These are phyloP conservation scores for Campylomormyrus numenius DNA, from an alignment of 2,113 vertebrate species.

Conservation along the genomic window DNA sequence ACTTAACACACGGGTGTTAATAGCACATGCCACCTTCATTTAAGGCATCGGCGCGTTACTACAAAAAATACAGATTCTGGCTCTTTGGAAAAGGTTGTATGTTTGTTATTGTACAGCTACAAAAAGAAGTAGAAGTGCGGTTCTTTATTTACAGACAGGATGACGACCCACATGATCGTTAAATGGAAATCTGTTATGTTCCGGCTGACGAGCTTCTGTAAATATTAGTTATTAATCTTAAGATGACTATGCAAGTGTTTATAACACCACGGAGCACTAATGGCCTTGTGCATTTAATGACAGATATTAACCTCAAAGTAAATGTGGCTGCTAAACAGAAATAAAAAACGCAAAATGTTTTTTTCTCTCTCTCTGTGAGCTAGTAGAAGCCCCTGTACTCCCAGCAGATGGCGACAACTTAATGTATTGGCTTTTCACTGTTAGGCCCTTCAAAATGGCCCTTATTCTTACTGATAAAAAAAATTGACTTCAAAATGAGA, in stretches of 20 bases:
- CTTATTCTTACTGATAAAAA: neutral
- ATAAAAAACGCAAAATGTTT: neutral
- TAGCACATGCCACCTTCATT: neutral
- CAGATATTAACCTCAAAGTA: neutral
- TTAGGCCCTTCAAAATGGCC: neutral
- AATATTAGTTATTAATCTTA: neutral
- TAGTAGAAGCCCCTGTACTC: neutral
- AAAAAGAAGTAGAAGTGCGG: neutral
- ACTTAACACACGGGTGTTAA: neutral
- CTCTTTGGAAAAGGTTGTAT: neutral
- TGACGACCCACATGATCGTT: neutral
- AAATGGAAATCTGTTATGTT: neutral
- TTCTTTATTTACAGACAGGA: neutral
- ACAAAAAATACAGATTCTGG: neutral
- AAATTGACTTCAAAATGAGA: neutral
- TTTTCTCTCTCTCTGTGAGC: neutral
- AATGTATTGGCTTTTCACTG: neutral
- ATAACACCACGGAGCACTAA: neutral
- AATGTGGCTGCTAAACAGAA: neutral
- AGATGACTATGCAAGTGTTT: neutral
- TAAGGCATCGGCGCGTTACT: neutral
- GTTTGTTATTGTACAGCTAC: neutral
- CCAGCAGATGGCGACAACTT: slow-evolving; percentile 14
- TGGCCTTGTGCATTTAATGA: neutral
- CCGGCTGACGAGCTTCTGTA: neutral